Conservation (phyloP, 2,113 vertebrate species). For the Dascyllus trimaculatus region DNA sequence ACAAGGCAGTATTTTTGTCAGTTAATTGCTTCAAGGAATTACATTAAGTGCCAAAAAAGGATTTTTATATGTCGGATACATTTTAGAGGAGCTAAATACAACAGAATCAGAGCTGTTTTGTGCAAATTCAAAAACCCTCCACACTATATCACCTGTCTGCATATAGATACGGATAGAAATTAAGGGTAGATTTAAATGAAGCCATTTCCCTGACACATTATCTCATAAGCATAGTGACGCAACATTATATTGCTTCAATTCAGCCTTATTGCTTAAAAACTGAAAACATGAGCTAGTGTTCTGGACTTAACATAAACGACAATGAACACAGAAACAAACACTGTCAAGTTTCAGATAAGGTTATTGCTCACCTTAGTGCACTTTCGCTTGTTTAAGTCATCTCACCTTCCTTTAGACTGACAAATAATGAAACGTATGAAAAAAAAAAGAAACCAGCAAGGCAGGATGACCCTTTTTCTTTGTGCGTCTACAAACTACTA, state of each 20-base stretch:
- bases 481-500: slow-evolving; percentile 3
- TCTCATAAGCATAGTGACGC: no score
- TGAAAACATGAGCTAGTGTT: background rate
- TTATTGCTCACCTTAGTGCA: slow-evolving; percentile 33
- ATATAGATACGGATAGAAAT: no score
- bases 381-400: background rate
- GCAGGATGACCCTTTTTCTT: background rate
- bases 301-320: background rate
- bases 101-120: background rate
- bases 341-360: background rate
- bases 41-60: no score
- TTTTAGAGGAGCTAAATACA: background rate
- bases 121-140: background rate
- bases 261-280: slow-evolving; percentile 27
- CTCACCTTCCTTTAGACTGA: background rate
- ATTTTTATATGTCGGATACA: no score
- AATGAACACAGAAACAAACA: background rate
- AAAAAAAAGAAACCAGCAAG: background rate
- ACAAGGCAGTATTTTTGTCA: background rate
- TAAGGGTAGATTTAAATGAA: no score
- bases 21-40: no score
- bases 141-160: background rate
- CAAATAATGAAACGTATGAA: background rate
- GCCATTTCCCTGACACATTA: no score
- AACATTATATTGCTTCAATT: slow-evolving; percentile 23